Conservation (phyloP, 1,140 invertebrate genomes). For the Leptinotarsa texana region DNA sequence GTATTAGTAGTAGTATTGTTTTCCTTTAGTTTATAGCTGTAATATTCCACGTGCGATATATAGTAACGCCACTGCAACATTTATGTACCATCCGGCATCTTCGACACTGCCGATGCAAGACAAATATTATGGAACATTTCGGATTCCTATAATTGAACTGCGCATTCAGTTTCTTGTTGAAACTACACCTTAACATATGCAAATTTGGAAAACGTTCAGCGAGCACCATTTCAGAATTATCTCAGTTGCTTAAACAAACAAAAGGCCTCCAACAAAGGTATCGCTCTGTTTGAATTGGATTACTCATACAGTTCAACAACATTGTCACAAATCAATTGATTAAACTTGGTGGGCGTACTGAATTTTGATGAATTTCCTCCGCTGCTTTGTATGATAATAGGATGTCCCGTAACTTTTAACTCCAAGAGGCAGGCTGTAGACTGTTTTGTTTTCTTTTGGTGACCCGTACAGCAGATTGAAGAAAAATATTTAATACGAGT, state of each 20-base stretch:
- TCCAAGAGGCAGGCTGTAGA: too few relatives aligned
- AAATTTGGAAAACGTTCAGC: constrained; percentile 25
- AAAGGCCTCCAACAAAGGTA: constrained; percentile 26
- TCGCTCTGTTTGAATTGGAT: constrained; percentile 27
- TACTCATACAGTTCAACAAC: constrained; percentile 28
- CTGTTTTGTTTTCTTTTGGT: too few relatives aligned
- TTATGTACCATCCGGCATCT: neutral
- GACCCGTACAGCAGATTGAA: too few relatives aligned
- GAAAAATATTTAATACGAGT: too few relatives aligned
- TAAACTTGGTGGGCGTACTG: constrained; percentile 2
- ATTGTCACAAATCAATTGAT: constrained; percentile 30
- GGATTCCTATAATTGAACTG: constrained; percentile 21
- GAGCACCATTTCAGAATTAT: constrained; percentile 15
- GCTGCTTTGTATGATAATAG: too few relatives aligned
- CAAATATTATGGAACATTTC: constrained; percentile 22
- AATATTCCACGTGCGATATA: neutral
- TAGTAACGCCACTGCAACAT: neutral
- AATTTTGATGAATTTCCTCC: constrained; percentile 1
- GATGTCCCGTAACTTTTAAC: too few relatives aligned
- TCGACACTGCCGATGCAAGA: neutral
- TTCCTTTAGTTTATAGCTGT: too few relatives aligned
- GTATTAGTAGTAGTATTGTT: too few relatives aligned
- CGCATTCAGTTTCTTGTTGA: constrained; percentile 4
- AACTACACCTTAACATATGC: constrained; percentile 27
- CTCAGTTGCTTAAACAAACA: constrained; percentile 29